phyloP scores from a whole-genome alignment of 2,888 invertebrate genomes.

The Tupiocoris notatus region DNA sequence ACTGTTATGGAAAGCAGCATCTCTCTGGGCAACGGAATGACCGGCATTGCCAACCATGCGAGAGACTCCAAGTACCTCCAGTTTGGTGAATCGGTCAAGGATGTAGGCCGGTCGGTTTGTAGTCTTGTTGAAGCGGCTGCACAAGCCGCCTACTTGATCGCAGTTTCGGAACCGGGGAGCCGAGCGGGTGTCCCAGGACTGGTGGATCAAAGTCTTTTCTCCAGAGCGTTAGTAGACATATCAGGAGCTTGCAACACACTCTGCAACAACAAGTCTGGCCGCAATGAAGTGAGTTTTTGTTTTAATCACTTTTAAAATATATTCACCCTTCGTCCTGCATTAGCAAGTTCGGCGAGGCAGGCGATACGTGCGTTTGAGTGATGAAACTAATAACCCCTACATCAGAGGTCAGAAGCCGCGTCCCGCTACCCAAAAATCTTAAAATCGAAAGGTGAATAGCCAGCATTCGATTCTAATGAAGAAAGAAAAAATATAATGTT shows the following conservation, averaged over 20 bases:
- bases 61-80: conserved; percentile 81
- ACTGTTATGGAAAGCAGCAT: conserved; percentile 85
- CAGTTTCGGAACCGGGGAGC: conserved; percentile 86
- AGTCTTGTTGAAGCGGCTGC: conserved; percentile 90
- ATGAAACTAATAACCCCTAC: too few relatives aligned
- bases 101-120: conserved; percentile 84
- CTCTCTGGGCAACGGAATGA: conserved; percentile 83
- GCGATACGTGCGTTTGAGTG: too few relatives aligned
- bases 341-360: background rate
- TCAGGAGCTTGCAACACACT: conserved; percentile 82
- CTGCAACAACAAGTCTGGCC: conserved; percentile 49
- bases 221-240: conserved; percentile 86
- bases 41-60: conserved; percentile 89
- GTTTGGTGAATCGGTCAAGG: conserved; percentile 79
- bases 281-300: conserved; percentile 41
- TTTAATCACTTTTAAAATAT: background rate
- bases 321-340: background rate
- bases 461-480: too few relatives aligned
- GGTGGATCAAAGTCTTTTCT: conserved; percentile 84
- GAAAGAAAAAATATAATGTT: too few relatives aligned
- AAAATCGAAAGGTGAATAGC: too few relatives aligned
- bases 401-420: too few relatives aligned
- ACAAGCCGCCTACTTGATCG: conserved; percentile 92
- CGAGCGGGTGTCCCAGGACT: conserved; percentile 84
- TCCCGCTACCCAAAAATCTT: too few relatives aligned